A percentile compares a stretch with the other conserved stretches of the same genome.
Conservation (phyloP, 2,113 vertebrate species). For the Trinectes maculatus region DNA sequence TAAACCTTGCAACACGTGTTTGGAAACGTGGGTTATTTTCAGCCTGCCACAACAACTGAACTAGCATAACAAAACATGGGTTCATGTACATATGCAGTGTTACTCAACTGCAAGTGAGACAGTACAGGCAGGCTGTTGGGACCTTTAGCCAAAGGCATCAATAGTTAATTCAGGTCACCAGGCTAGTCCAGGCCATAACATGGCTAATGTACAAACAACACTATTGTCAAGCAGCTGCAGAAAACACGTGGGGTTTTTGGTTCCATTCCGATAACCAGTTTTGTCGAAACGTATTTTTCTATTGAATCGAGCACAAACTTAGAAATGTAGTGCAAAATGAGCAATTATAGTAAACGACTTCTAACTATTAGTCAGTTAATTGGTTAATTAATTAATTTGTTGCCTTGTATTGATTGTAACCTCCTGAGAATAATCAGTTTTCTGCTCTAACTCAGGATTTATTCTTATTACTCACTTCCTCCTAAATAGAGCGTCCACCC, state of each 20-base stretch:
- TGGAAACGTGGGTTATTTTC: neutral
- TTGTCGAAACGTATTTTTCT: too few relatives aligned
- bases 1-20: neutral
- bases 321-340: too few relatives aligned
- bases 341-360: too few relatives aligned
- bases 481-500: too few relatives aligned
- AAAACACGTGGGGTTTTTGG: neutral
- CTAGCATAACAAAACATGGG: neutral
- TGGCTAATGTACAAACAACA: conserved; percentile 7
- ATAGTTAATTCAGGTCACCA: conserved; percentile 61
- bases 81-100: neutral
- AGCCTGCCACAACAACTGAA: neutral
- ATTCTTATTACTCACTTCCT: too few relatives aligned
- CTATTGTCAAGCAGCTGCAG: neutral
- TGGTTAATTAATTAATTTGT: too few relatives aligned
- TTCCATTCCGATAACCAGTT: neutral
- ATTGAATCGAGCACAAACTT: too few relatives aligned
- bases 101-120: conserved; percentile 11
- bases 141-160: conserved; percentile 40
- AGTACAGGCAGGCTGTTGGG: conserved; percentile 11
- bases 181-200: conserved; percentile 32
- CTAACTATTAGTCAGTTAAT: too few relatives aligned
- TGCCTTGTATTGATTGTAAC: too few relatives aligned
- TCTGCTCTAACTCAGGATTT: too few relatives aligned
- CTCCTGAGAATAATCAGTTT: too few relatives aligned